Conservation (phyloP, 2,888 invertebrate species). For the Minunthozetes semirufus region DNA sequence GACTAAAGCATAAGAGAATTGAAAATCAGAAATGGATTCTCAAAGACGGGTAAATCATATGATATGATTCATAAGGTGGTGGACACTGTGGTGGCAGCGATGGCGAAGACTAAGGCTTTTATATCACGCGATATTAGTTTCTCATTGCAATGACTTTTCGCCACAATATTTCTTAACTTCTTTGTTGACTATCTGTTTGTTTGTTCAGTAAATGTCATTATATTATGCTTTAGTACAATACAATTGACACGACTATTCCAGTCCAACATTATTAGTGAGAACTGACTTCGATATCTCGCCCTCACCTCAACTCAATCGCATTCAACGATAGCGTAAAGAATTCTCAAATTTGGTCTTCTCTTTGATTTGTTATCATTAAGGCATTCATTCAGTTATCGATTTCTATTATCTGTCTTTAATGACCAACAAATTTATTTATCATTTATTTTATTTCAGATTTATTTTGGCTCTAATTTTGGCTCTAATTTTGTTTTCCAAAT, state of each 20-base stretch:
- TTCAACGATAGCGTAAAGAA: background rate
- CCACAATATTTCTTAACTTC: background rate
- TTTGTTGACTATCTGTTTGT: conserved; percentile 1
- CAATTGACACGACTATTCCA: background rate
- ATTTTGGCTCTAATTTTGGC: too few relatives aligned
- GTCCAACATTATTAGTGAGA: background rate
- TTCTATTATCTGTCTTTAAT: too few relatives aligned
- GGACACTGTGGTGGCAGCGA: background rate
- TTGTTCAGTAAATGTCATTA: background rate
- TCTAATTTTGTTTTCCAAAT: too few relatives aligned
- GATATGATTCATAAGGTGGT: conserved; percentile 5
- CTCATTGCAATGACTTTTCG: background rate
- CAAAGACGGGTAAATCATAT: background rate
- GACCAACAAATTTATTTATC: too few relatives aligned
- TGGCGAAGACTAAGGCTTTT: background rate
- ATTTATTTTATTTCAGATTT: too few relatives aligned
- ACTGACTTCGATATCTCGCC: background rate
- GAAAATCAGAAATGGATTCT: background rate
- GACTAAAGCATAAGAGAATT: background rate
- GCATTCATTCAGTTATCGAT: too few relatives aligned
- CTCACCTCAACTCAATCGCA: background rate
- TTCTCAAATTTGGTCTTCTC: background rate
- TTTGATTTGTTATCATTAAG: background rate
- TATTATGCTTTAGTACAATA: background rate
- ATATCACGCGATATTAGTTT: conserved; percentile 18